These are phyloP conservation scores for Lomographa bimaculata DNA, from an alignment of 2,888 invertebrate genomes.

Conservation along the genomic window DNA sequence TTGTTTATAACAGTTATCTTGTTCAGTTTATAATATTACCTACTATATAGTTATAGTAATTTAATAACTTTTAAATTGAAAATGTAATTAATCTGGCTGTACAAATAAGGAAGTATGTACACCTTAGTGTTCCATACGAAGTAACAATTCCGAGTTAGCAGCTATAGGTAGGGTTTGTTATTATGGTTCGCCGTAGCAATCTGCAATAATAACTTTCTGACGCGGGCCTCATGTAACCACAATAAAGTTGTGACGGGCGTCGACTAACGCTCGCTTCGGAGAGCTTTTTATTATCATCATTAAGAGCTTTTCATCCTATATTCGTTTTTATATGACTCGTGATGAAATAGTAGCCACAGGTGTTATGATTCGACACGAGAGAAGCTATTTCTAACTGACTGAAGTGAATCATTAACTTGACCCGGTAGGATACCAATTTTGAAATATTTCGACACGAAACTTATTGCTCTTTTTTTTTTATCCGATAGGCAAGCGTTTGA, in stretches of 20 bases:
- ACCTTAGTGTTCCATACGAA: too few relatives aligned
- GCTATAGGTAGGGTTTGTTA: too few relatives aligned
- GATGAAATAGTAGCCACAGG: slow-evolving; percentile 28
- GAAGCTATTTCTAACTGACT: slow-evolving; percentile 9
- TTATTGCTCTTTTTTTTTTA: too few relatives aligned
- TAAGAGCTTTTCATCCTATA: slow-evolving; percentile 34
- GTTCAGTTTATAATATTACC: too few relatives aligned
- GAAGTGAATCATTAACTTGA: slow-evolving; percentile 12
- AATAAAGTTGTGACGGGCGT: slow-evolving; percentile 40
- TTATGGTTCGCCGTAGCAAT: slow-evolving; percentile 12
- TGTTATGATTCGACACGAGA: slow-evolving; percentile 18
- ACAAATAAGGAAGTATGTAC: too few relatives aligned
- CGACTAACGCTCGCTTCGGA: slow-evolving; percentile 24
- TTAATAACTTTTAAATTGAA: not conserved
- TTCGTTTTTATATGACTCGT: slow-evolving; percentile 32
- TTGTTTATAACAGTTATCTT: too few relatives aligned
- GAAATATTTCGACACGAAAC: too few relatives aligned
- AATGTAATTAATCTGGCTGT: too few relatives aligned
- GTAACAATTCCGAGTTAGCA: too few relatives aligned
- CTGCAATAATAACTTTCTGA: slow-evolving; percentile 34
- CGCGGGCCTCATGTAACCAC: slow-evolving; percentile 36
- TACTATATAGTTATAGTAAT: too few relatives aligned
- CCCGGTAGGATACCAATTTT: too few relatives aligned
- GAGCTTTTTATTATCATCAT: slow-evolving; percentile 40
- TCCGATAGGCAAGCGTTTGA: too few relatives aligned